Evolutionary conservation across 2,888 invertebrate genomes (phyloP).

Genomic region (Eilema caniola): DNA sequence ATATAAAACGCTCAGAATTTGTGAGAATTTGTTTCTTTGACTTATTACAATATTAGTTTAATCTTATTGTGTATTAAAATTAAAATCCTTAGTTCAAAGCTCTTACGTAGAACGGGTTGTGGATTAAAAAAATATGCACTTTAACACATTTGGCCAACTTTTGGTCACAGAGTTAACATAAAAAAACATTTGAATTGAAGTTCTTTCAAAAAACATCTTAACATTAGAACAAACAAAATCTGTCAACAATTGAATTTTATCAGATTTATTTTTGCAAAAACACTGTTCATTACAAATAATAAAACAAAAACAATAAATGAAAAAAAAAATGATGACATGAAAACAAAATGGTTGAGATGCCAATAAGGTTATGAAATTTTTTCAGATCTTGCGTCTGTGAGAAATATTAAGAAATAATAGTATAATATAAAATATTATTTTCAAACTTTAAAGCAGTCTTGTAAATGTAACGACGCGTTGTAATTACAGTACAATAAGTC

Average conservation of each 20-base stretch:
- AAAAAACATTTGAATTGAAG: no score
- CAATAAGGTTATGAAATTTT: background rate
- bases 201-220: no score
- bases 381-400: no score
- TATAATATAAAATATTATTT: no score
- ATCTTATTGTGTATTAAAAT: background rate
- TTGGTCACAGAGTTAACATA: no score
- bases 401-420: no score
- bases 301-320: background rate
- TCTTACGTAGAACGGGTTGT: background rate
- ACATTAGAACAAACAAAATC: background rate
- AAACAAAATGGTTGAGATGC: background rate
- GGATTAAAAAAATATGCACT: no score
- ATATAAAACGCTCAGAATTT: slow-evolving; percentile 37
- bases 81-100: background rate
- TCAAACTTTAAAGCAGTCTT: background rate
- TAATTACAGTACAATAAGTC: slow-evolving; percentile 28
- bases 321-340: no score
- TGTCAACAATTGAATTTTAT: background rate
- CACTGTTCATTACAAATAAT: background rate
- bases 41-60: slow-evolving; percentile 25
- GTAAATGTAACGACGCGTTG: background rate
- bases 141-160: no score
- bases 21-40: slow-evolving; percentile 31
- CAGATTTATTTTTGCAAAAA: no score